Base-by-base conservation (phyloP, 2,888 invertebrate species). In the Plebejus anna region DNA sequence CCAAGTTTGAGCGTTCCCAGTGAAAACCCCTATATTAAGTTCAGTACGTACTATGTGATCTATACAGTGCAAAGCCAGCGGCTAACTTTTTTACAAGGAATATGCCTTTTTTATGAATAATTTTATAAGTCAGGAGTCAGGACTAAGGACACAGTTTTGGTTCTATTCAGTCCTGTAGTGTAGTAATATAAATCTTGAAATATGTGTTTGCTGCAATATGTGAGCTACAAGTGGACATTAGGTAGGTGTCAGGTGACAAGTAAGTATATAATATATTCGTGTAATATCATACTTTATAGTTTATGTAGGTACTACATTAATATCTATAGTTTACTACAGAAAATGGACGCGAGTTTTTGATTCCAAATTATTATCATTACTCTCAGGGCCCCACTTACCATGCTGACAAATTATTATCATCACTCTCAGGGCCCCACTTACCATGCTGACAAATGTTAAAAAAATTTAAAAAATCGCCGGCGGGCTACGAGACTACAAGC, bases 31-130 rank as follows among this genome's bases (percentile, higher is more conserved):
- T 55, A 16, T 42, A 42, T 42, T 71, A 71, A 2, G 38, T 47
- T 9, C 22, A 28, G 47, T 13, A 47, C n/a, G 42, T 13, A 32
- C 55, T 13, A 42, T 22, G 42, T 16, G 16, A 71, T 55, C 51
- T 73, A 16, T 55, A 51, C 51, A 55, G 73, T 73, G 73, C 73
- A 51, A 55, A 73, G 73, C 73, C 28, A 73, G 55, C 16, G 51
- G 51, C 51, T 32, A 32, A 9, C 36, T 36, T 59, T 59, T 61
- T 9, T 28, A 7, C 22, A 59, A 59, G 55, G 16, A 55, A 55
- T 55, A 16, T 55, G 55, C 55, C 47, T 47, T 47, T 16, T 55
- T 55, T 55, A 55, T 55, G 55, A 55, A 55, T 55, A 55, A 55
- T 55, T 16, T 13, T 55, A 55, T 4, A 55, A 55, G 16, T 55